Evolutionary conservation across 92 coral and sea anemone genomes (phyloP), one percentile per base, ranked within the genome.

Genomic region (Porites evermanni): DNA sequence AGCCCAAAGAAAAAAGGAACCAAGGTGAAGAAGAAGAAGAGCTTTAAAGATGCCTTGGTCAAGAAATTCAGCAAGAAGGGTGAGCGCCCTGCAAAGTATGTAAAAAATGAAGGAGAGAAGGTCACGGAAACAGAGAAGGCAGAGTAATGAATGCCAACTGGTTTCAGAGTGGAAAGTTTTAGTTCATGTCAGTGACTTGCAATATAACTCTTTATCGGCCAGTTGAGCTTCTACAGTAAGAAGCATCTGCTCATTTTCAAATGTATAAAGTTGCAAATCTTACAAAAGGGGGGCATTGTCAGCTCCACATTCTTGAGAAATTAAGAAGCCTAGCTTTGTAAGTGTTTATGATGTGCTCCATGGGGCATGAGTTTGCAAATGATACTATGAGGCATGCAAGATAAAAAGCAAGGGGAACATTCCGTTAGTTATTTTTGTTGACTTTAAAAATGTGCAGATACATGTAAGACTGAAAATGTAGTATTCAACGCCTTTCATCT

Each of bases 1-100:
- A 92, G 93, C 80, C 95, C 95, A 64, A 92, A 92, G 89, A 81
- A 81, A 74, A 81, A 81, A 38, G 86, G 94, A 2, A 83, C 91
- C 13, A 95, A 93, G 70, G 96, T 95, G 1, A 95, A 95, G 89
- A 95, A 95, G 92, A 95, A 93, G 94, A 86, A 88, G 92, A 95
- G 98, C 88, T 95, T 95, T 75, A 93, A 81, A 77, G 91, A 95
- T 86, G 91, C 93, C 20, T 70, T 89, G 83, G 89, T 89, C 78
- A 93, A 95, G 92, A 89, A 87, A 81, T 89, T 95, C 76, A 89
- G 95, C 87, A 89, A 89, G 79, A 80, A 91, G 76, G 88, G 88
- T n/a, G 88, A 85, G 44, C 68, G 88, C 53, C 88, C 88, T 14
- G 61, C 87, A 12, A 85, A 85, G 77, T 85, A 76, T 53, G 81